phyloP scores from a whole-genome alignment of 2,797 vertebrate species.

The Sparidentex hasta region DNA sequence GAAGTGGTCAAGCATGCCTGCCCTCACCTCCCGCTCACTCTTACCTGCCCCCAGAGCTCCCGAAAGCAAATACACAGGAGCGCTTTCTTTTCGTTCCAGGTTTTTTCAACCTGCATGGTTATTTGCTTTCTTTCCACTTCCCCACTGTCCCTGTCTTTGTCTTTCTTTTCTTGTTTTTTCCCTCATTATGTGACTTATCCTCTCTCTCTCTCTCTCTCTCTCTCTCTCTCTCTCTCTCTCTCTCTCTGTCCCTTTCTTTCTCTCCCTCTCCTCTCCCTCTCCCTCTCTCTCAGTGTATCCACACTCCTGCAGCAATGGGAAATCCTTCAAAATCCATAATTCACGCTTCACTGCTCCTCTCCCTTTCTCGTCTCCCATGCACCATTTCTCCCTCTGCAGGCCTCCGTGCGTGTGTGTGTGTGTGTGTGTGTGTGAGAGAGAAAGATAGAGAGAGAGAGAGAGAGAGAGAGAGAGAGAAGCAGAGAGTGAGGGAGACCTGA shows the following conservation, averaged over 20 bases:
- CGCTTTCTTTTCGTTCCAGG: conserved; percentile 3
- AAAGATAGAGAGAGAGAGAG: too few species aligned
- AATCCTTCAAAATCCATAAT: conserved; percentile 85
- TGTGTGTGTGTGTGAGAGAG: conserved; percentile 10
- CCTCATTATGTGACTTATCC: conserved; percentile 41
- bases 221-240: conserved; percentile 30
- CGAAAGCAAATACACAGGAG: conserved; percentile 43
- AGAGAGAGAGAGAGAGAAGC: background rate
- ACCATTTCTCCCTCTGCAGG: conserved; percentile 63
- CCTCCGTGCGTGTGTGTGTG: conserved; percentile 39
- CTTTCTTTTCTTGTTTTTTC: conserved; percentile 12
- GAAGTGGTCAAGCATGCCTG: conserved; percentile 60
- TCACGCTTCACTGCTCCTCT: conserved; percentile 69
- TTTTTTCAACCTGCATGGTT: conserved; percentile 34
- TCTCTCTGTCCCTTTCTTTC: conserved; percentile 21
- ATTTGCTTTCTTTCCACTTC: conserved; percentile 42
- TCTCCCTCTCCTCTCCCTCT: conserved; percentile 25
- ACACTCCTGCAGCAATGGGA: conserved; percentile 77
- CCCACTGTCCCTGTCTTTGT: conserved; percentile 9
- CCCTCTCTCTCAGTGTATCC: conserved; percentile 43
- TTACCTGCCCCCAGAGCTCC: conserved; percentile 47
- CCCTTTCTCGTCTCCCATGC: conserved; percentile 48
- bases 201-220: conserved; percentile 32
- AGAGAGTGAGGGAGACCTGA: conserved; percentile 49
- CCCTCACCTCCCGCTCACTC: conserved; percentile 26